Percentiles rank a stretch among this genome's conserved stretches.
phyloP scores from a whole-genome alignment of 2,797 vertebrate genomes.

The Agapornis canus region DNA sequence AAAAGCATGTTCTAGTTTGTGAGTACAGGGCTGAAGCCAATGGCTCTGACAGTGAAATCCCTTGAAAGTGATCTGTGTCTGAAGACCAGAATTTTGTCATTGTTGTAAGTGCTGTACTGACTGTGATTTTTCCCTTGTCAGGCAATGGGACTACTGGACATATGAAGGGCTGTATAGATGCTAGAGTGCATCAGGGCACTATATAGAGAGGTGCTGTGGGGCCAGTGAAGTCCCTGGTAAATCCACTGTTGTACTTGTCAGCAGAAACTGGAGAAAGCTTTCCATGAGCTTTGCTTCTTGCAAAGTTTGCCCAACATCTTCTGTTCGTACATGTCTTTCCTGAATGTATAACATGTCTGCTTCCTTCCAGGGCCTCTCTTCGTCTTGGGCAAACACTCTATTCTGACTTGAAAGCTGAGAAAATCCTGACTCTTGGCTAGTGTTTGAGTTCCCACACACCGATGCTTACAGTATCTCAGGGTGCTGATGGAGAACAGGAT shows the following conservation, averaged over 20 bases:
- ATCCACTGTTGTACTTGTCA: not conserved
- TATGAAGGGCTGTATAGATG: not conserved
- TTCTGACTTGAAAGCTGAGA: conserved; percentile 20
- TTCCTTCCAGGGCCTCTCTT: not conserved
- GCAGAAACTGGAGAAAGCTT: not conserved
- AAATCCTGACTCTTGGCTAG: conserved; percentile 26
- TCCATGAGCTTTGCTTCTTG: not conserved
- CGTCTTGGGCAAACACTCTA: conserved; percentile 43
- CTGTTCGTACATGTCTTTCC: not conserved
- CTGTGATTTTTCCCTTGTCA: not conserved
- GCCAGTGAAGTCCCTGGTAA: not conserved
- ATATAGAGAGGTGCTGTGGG: not conserved
- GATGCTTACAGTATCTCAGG: not conserved
- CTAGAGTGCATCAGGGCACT: not conserved
- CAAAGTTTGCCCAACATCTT: not conserved
- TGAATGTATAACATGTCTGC: not conserved
- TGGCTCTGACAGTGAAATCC: not conserved
- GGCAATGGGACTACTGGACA: not conserved
- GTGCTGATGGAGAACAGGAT: conserved; percentile 41
- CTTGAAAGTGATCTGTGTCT: not conserved
- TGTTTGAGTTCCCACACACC: conserved; percentile 41
- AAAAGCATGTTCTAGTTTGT: not conserved
- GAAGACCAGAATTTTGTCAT: not conserved
- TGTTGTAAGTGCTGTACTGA: not conserved
- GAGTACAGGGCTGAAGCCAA: rapidly evolving